A percentile compares a stretch with the other conserved stretches of the same genome.
Evolutionary conservation across 2,797 vertebrate species (phyloP).

Genomic region (Pangasius macronema): DNA sequence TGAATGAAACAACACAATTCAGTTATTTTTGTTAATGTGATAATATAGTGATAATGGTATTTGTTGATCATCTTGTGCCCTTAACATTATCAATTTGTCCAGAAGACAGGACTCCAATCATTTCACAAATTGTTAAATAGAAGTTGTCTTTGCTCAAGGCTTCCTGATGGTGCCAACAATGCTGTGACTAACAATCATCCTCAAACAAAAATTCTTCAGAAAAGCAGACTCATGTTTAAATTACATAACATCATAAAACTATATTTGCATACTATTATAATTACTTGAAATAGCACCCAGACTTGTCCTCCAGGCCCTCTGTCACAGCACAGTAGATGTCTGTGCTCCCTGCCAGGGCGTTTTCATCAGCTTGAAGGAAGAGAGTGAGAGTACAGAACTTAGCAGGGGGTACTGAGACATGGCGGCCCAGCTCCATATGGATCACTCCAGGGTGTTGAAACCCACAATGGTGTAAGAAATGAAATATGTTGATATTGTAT

Average conservation of each 20-base stretch:
- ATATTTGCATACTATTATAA: not conserved
- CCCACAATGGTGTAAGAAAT: not conserved
- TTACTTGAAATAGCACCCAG: constrained; percentile 76
- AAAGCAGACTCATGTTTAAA: not conserved
- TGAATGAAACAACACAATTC: not conserved
- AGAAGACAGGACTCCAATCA: not conserved
- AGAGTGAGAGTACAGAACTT: constrained; percentile 62
- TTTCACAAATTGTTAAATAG: not conserved
- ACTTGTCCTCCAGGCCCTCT: constrained; percentile 65
- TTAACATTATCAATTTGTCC: not conserved
- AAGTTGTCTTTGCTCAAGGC: not conserved
- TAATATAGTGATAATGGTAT: not conserved
- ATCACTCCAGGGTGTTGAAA: constrained; percentile 73
- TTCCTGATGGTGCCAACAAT: not conserved
- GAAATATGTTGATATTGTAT: not conserved
- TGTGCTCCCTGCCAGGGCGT: constrained; percentile 73
- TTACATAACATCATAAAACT: not conserved
- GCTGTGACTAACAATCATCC: not conserved
- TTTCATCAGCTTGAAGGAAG: constrained; percentile 72
- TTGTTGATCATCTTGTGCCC: not conserved
- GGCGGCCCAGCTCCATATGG: constrained; percentile 67
- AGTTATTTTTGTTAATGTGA: not conserved
- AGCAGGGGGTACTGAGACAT: constrained; percentile 68
- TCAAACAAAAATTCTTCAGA: not conserved
- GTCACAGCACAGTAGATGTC: constrained; percentile 72